Evolutionary conservation across 2,113 vertebrate species (phyloP), one percentile per base, ranked within the genome.

Genomic region (Triplophysa rosa): DNA sequence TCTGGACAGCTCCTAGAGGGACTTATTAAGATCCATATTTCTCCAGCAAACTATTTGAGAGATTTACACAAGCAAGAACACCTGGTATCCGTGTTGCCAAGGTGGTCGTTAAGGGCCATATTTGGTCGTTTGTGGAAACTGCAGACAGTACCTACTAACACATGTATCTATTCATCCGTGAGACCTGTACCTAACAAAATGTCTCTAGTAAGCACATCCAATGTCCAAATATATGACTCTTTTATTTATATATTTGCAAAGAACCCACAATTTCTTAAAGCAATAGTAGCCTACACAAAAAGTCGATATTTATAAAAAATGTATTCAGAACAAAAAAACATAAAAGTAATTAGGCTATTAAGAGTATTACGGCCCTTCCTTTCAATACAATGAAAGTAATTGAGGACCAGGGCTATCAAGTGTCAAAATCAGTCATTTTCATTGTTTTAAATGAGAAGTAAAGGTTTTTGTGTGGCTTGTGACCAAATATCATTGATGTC

Each of bases 11-110:
- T 92, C 90, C 91, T 91, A 77, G 75, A 86, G 91, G 90, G 90
- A 89, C 90, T 90, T 90, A 91, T 91, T 91, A 91, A 91, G 90
- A 92, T 88, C 83, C 86, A 89, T 86, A 90, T 91, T 89, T 90
- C 88, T 91, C 85, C 82, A 88, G 59, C 85, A 82, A 81, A 87
- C 82, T 79, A 75, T 81, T 83, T 88, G 70, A 88, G 89, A 89
- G 80, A 89, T 89, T 89, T 77, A 88, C 83, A 84, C 87, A 85
- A 83, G 78, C 78, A 83, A 49, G 82, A 84, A 86, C 92, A 92
- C 89, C 90, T 93, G 91, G 86, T 80, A 61, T 83, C 83, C 68
- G 75, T 86, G 70, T 84, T 81, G 81, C 78, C 77, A 74, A 64
- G 59, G 21, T 74, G 75, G 80, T 74, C 77, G 69, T 87, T 87